Conservation (phyloP, 1,140 invertebrate species). For the Aphaenogaster ashmeadi region DNA sequence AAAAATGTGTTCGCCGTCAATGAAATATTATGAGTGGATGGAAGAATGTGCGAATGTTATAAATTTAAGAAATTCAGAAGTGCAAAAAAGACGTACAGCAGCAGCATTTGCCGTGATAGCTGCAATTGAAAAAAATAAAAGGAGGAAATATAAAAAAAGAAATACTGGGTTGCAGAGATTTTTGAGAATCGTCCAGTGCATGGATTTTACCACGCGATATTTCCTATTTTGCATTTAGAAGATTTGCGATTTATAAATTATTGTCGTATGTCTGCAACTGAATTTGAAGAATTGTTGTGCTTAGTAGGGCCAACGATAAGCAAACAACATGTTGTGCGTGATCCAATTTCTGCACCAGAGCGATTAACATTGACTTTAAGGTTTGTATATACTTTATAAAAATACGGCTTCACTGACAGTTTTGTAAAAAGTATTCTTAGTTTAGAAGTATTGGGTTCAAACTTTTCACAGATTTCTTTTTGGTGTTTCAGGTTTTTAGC, state of each 20-base stretch:
- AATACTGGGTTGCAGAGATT: slow-evolving; percentile 15
- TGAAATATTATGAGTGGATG: background rate
- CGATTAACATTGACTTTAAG: slow-evolving; percentile 15
- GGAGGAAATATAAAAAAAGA: slow-evolving; percentile 11
- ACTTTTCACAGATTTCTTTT: slow-evolving; percentile 7
- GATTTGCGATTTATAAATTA: slow-evolving; percentile 13
- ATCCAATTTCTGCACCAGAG: slow-evolving; percentile 4
- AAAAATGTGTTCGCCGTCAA: background rate
- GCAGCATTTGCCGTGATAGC: background rate
- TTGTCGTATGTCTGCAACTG: slow-evolving; percentile 7
- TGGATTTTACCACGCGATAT: slow-evolving; percentile 12
- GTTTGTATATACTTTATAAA: slow-evolving; percentile 1
- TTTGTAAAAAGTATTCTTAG: slow-evolving; percentile 20
- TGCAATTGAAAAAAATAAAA: slow-evolving; percentile 8
- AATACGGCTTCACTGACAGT: background rate
- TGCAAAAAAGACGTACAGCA: slow-evolving; percentile 6
- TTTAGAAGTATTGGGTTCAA: slow-evolving; percentile 11
- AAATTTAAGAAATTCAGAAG: background rate
- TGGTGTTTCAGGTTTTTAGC: background rate
- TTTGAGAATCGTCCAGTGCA: slow-evolving; percentile 1
- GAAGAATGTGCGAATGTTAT: background rate
- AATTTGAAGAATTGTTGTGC: slow-evolving; percentile 26
- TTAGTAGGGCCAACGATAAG: slow-evolving; percentile 18
- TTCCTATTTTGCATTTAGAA: slow-evolving; percentile 4
- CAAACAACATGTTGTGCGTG: slow-evolving; percentile 19